A percentile compares a stretch with the other conserved stretches of the same genome.
Conservation (phyloP, 2,113 vertebrate species). For the Mormoops blainvillei region DNA sequence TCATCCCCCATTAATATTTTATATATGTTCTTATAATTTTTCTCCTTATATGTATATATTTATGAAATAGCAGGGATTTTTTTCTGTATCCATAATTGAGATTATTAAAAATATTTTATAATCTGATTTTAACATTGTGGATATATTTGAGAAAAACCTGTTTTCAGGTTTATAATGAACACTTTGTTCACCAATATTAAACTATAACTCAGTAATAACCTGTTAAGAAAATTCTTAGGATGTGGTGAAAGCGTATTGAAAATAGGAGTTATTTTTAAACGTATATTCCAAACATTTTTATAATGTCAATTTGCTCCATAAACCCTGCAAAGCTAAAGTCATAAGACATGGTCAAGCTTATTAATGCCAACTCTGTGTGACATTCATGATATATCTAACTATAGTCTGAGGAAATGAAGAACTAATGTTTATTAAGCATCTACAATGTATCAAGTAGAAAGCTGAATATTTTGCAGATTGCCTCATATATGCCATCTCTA, state of each 20-base stretch:
- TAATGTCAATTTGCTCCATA: neutral
- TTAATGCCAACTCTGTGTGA: neutral
- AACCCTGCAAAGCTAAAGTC: neutral
- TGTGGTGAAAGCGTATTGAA: neutral
- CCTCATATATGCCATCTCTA: neutral
- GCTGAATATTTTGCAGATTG: neutral
- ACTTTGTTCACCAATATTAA: neutral
- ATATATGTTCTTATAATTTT: neutral
- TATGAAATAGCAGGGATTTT: neutral
- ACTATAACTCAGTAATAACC: neutral
- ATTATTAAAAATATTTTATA: slow-evolving; percentile 23
- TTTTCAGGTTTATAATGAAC: neutral
- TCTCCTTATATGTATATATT: neutral
- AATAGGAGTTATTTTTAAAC: neutral
- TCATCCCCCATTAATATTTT: neutral
- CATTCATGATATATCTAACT: neutral
- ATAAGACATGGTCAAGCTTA: neutral
- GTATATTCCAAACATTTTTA: neutral
- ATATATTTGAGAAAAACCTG: neutral
- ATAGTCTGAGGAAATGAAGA: neutral
- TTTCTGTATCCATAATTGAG: neutral
- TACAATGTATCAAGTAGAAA: neutral
- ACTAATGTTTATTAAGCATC: neutral
- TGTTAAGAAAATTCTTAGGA: neutral
- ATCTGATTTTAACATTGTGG: neutral